These are phyloP conservation scores for Diabrotica balteata DNA, from an alignment of 2,888 invertebrate genomes.

Conservation along the genomic window DNA sequence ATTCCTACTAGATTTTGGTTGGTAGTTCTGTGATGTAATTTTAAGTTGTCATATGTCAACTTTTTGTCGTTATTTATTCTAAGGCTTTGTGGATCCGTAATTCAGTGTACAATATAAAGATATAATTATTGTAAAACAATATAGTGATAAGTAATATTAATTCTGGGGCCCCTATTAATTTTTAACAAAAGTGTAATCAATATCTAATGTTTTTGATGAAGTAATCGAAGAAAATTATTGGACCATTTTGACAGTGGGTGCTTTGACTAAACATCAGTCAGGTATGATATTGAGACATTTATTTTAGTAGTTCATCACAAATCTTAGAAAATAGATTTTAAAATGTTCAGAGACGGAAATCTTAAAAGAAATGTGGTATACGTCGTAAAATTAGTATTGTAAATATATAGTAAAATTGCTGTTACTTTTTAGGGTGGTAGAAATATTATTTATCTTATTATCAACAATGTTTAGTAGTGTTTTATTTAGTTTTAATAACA, in stretches of 20 bases:
- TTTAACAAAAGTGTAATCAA: slow-evolving; percentile 4
- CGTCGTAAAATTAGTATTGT: no score
- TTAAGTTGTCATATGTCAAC: slow-evolving; percentile 12
- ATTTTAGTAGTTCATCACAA: no score
- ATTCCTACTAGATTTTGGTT: neutral
- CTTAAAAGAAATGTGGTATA: no score
- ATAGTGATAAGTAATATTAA: no score
- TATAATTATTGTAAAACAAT: no score
- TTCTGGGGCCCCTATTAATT: neutral
- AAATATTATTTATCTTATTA: no score
- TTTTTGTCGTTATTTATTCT: slow-evolving; percentile 27
- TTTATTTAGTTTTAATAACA: no score
- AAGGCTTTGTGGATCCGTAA: slow-evolving; percentile 19
- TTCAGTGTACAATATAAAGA: slow-evolving; percentile 7
- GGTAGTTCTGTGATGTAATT: slow-evolving; percentile 24
- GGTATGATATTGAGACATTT: slow-evolving; percentile 25
- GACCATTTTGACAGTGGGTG: slow-evolving; percentile 33
- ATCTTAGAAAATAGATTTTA: no score
- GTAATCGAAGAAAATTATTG: slow-evolving; percentile 25
- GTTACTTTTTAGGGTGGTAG: no score
- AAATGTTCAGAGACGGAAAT: no score
- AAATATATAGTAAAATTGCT: no score
- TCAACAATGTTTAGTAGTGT: no score
- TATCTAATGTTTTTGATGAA: slow-evolving; percentile 30
- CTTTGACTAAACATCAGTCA: slow-evolving; percentile 25